Conservation (phyloP, 2,888 invertebrate genomes). For the Hydrotaea cyrtoneurina region DNA sequence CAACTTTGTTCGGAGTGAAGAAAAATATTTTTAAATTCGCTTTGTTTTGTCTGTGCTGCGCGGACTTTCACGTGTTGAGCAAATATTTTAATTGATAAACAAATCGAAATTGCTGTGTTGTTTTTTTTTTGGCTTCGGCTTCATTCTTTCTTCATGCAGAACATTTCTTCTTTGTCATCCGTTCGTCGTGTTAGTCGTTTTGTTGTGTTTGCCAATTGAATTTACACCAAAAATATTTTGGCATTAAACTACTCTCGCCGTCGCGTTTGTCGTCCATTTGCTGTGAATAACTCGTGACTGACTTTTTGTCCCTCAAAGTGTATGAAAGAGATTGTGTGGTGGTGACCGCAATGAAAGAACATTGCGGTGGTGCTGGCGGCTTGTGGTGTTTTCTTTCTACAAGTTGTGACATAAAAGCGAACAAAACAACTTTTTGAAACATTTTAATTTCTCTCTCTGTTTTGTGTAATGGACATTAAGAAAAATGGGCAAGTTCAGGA, state of each 20-base stretch:
- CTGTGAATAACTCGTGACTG: constrained; percentile 49
- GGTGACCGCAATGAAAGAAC: not conserved
- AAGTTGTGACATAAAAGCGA: not conserved
- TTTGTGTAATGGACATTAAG: constrained; percentile 3
- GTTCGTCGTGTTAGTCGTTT: too few species aligned
- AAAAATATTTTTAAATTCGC: not conserved
- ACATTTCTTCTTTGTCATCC: constrained; percentile 15
- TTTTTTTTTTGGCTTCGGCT: constrained; percentile 1
- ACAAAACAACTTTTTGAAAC: not conserved
- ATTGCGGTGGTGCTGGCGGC: not conserved
- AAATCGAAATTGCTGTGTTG: constrained; percentile 27
- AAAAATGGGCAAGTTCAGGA: not conserved
- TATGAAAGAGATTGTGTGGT: not conserved
- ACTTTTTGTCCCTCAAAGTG: constrained; percentile 35
- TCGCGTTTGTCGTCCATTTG: constrained; percentile 17
- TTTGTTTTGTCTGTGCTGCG: not conserved
- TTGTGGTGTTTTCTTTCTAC: not conserved
- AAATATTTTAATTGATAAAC: constrained; percentile 47
- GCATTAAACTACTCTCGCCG: constrained; percentile 18
- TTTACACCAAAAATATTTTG: constrained; percentile 26
- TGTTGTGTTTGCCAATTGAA: constrained; percentile 44
- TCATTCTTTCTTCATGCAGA: not conserved
- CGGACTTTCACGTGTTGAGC: constrained; percentile 35
- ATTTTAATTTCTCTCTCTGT: not conserved
- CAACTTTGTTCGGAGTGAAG: not conserved